A percentile compares a stretch with the other conserved stretches of the same genome.
Evolutionary conservation across 2,888 invertebrate genomes (phyloP).

Genomic region (Hirtodrosophila cameraria): DNA sequence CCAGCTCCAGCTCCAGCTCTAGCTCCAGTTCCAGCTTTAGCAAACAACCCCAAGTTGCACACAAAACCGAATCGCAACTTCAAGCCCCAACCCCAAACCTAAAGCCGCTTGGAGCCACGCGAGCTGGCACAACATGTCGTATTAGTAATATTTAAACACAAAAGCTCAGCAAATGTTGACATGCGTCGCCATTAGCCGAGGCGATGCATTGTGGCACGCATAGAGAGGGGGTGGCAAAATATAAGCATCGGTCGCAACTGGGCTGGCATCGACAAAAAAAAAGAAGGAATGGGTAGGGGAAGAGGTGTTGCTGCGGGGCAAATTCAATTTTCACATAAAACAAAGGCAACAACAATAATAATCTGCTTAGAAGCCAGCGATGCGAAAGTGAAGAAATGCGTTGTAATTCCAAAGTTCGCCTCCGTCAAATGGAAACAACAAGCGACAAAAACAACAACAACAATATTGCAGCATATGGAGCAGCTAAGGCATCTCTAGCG

Average conservation of each 20-base stretch:
- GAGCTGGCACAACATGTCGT: constrained; percentile 76
- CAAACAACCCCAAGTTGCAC: constrained; percentile 8
- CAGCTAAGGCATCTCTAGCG: neutral
- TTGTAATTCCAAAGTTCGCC: constrained; percentile 76
- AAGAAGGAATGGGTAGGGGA: no score
- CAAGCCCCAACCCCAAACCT: neutral
- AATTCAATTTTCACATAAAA: constrained; percentile 73
- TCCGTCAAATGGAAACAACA: constrained; percentile 52
- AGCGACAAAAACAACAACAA: constrained; percentile 37
- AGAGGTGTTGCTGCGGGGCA: constrained; percentile 11
- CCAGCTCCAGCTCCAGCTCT: no score
- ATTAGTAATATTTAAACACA: constrained; percentile 80
- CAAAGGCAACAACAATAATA: constrained; percentile 65
- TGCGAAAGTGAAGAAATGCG: constrained; percentile 78
- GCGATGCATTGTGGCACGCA: constrained; percentile 74
- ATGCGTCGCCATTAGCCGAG: constrained; percentile 73
- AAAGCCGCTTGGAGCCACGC: constrained; percentile 58
- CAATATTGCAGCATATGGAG: constrained; percentile 67
- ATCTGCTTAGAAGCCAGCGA: constrained; percentile 76
- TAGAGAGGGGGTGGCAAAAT: neutral
- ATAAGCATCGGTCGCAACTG: no score
- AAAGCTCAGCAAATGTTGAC: constrained; percentile 79
- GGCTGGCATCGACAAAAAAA: no score
- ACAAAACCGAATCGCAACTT: no score
- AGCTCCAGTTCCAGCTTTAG: neutral